phyloP scores from a whole-genome alignment of 2,113 vertebrate genomes.

The Amblyornis subalaris region DNA sequence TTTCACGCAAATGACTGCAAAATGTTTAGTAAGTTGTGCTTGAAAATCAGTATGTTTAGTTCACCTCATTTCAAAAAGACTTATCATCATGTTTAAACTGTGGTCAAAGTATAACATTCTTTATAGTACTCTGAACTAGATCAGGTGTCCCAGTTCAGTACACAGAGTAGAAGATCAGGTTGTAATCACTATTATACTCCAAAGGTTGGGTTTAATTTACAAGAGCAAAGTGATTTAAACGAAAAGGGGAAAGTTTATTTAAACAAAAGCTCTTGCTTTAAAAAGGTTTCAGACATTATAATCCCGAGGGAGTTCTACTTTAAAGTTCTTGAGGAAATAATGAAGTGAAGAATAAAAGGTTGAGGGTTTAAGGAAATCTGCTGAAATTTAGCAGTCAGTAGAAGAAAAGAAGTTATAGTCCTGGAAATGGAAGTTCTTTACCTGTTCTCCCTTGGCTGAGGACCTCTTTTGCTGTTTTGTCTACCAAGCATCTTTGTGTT shows the following conservation, averaged over 20 bases:
- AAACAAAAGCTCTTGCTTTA: conserved; percentile 21
- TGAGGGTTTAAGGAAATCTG: not conserved
- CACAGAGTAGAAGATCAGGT: not conserved
- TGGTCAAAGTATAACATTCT: not conserved
- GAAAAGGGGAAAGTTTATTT: conserved; percentile 10
- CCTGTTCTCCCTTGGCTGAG: not conserved
- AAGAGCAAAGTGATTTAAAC: conserved; percentile 26
- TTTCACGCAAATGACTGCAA: not conserved
- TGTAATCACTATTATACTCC: conserved; percentile 22
- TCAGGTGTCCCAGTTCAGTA: not conserved
- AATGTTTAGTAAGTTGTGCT: conserved; percentile 9
- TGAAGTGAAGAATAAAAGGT: not conserved
- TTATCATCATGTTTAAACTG: not conserved
- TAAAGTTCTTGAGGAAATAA: conserved; percentile 3
- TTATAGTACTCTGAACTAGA: not conserved
- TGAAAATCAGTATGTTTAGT: not conserved
- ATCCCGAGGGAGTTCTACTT: not conserved
- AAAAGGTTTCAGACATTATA: not conserved
- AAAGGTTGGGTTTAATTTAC: conserved; percentile 50
- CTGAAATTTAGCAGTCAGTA: not conserved
- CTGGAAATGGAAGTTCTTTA: not conserved
- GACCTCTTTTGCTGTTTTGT: not conserved
- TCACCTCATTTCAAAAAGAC: not conserved
- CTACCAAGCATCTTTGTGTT: not conserved
- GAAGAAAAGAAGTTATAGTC: not conserved